Evolutionary conservation across 2,797 vertebrate species (phyloP), one percentile per base, ranked within the genome.

Genomic region (Periophthalmus magnuspinnatus): DNA sequence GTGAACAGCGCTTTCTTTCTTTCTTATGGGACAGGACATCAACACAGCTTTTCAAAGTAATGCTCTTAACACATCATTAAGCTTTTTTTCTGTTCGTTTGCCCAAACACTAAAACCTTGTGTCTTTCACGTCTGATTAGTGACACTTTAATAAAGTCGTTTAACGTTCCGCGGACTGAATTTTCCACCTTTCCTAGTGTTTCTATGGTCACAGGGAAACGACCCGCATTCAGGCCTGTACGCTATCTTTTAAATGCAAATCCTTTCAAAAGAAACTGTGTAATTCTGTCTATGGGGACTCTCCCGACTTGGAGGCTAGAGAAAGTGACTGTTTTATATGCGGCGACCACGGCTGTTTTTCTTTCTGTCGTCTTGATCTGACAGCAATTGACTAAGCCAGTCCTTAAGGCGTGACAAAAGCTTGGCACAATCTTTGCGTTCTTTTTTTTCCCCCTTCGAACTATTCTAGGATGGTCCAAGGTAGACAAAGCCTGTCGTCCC

Each of bases 101-200:
- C 84, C 86, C 79, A 90, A 94, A 96, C 94, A 95, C 95, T 97
- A 94, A 95, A 95, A 95, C 94, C 91, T 91, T 95, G 93, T 96
- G 95, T 97, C 95, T 95, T 92, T 93, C 90, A 81, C 82, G 92
- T 94, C 95, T 98, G 97, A 98, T 97, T 98, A 97, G 96, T 97
- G 96, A 96, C 95, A 96, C 95, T 98, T 99, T 98, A 96, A 98
- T 98, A 97, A 97, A 99, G 96, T 98, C 94, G 93, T 96, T 96
- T 95, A 94, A 95, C 97, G 96, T 97, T 95, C 95, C 95, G 93
- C 91, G 92, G 95, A 97, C 96, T 96, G 95, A 96, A 96, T 98
- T 96, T 98, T 96, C 95, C 89, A 95, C 95, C 94, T 95, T 97
- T 97, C 95, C 94, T 93, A 88, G 89, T 93, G 96, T 99, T 96